These are phyloP conservation scores for Tachysurus fulvidraco DNA, from an alignment of 2,113 vertebrate genomes.

Conservation along the genomic window DNA sequence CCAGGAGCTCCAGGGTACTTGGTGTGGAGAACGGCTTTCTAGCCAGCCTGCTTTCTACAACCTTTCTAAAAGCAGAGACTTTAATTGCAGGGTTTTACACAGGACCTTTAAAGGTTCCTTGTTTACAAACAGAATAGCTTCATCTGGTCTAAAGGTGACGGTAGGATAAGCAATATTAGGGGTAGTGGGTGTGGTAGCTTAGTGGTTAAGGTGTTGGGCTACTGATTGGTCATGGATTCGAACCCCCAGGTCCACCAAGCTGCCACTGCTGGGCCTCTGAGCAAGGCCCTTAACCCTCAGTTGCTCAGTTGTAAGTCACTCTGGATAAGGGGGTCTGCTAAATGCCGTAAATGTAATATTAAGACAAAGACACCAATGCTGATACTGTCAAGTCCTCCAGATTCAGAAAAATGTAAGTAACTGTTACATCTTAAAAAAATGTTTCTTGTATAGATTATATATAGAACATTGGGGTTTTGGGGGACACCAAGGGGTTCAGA, in stretches of 20 bases:
- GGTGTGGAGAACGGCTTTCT: neutral
- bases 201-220: too few species aligned
- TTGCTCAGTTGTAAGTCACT: too few species aligned
- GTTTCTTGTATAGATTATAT: too few species aligned
- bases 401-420: neutral
- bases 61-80: neutral
- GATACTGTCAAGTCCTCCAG: neutral
- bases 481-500: too few species aligned
- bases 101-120: neutral
- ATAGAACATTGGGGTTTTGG: too few species aligned
- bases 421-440: neutral
- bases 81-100: neutral
- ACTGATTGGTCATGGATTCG: too few species aligned
- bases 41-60: neutral
- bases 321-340: too few species aligned
- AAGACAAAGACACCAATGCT: neutral
- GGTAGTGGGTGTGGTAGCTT: too few species aligned
- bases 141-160: neutral
- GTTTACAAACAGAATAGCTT: neutral
- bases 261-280: too few species aligned
- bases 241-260: too few species aligned
- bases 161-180: neutral
- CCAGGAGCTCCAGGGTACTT: neutral
- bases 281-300: too few species aligned
- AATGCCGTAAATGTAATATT: too few species aligned